These are phyloP conservation scores for Chamaetylas fuelleborni DNA, from an alignment of 2,113 vertebrate species.

Conservation along the genomic window DNA sequence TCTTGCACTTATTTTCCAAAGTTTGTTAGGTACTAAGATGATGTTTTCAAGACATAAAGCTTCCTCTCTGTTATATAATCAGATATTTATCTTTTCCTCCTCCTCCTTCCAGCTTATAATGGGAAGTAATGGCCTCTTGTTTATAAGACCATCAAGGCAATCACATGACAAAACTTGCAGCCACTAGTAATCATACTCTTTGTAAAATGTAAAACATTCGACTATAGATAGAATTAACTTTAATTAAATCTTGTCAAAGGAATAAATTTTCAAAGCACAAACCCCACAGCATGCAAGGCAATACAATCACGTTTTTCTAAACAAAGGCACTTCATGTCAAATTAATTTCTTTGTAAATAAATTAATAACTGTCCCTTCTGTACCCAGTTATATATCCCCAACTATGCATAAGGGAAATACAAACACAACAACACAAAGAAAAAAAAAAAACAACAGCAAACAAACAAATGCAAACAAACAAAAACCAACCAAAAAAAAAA, in stretches of 20 bases:
- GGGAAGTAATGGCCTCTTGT: slow-evolving; percentile 17
- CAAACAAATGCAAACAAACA: too few relatives aligned
- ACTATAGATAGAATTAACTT: slow-evolving; percentile 6
- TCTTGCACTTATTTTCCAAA: not conserved
- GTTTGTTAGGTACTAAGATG: not conserved
- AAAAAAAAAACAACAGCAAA: too few relatives aligned
- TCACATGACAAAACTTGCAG: slow-evolving; percentile 25
- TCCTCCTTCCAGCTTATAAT: slow-evolving; percentile 39
- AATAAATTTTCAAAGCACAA: slow-evolving; percentile 55
- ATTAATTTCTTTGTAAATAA: slow-evolving; percentile 51
- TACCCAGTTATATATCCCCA: not conserved
- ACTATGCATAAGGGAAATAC: not conserved
- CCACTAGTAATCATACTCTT: slow-evolving; percentile 1
- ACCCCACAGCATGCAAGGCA: slow-evolving; percentile 12
- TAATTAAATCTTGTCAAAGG: slow-evolving; percentile 59
- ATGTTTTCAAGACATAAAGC: not conserved
- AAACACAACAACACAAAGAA: not conserved
- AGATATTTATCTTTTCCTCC: not conserved
- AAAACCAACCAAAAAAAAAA: too few relatives aligned
- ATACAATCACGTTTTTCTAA: not conserved
- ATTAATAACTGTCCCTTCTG: not conserved
- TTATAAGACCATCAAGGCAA: slow-evolving; percentile 55
- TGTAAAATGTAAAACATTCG: slow-evolving; percentile 36
- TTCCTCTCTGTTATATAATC: not conserved
- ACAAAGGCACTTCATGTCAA: slow-evolving; percentile 10